phyloP scores from a whole-genome alignment of 2,888 invertebrate genomes.

The Crocallis elinguaria region DNA sequence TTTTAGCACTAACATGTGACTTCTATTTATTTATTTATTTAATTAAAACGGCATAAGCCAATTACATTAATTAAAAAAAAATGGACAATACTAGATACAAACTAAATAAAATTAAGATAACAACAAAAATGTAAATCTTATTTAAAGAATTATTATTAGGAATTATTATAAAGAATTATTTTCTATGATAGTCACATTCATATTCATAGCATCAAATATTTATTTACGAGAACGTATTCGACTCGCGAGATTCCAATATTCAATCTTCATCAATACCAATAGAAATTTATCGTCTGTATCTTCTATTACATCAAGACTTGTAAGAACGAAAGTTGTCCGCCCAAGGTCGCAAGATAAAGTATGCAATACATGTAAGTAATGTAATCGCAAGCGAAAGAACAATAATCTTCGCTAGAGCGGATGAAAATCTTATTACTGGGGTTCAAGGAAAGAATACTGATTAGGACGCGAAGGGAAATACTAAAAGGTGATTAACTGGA shows the following conservation, averaged over 20 bases:
- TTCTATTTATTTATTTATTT: too few species aligned
- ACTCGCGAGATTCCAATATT: not conserved
- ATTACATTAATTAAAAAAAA: too few species aligned
- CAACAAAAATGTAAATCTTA: too few species aligned
- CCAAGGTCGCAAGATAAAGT: constrained; percentile 20
- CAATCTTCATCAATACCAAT: constrained; percentile 11
- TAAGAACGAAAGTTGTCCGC: constrained; percentile 7
- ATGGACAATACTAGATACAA: too few species aligned
- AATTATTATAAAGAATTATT: too few species aligned
- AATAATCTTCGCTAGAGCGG: constrained; percentile 24
- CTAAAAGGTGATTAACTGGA: constrained; percentile 17
- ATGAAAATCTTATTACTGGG: constrained; percentile 28
- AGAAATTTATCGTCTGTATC: constrained; percentile 9
- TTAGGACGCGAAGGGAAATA: constrained; percentile 12
- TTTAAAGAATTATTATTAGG: too few species aligned
- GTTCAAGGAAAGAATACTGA: constrained; percentile 24
- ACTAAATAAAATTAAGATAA: too few species aligned
- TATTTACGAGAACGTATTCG: not conserved
- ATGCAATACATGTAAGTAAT: constrained; percentile 26
- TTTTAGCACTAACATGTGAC: too few species aligned
- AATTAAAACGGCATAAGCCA: too few species aligned
- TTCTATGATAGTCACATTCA: too few species aligned
- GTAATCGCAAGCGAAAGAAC: constrained; percentile 23
- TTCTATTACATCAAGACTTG: constrained; percentile 6
- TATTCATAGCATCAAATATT: too few species aligned